phyloP scores from a whole-genome alignment of 2,797 vertebrate genomes.

The Microcaecilia unicolor region DNA sequence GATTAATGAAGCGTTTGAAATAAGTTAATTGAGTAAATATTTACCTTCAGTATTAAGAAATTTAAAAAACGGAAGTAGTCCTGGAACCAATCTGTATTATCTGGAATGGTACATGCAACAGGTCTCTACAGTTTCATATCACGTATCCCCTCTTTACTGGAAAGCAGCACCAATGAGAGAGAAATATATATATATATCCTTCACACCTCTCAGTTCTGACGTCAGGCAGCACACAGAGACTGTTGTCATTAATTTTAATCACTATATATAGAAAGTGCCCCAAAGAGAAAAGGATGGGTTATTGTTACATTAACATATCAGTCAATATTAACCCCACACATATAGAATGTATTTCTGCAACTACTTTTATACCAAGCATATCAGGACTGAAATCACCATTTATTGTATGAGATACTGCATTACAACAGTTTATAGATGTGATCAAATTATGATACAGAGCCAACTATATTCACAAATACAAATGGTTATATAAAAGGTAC shows the following conservation, averaged over 20 bases:
- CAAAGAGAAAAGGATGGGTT: conserved; percentile 22
- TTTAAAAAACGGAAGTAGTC: conserved; percentile 7
- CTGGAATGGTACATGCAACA: conserved; percentile 4
- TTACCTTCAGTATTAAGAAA: conserved; percentile 41
- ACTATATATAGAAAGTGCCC: conserved; percentile 20
- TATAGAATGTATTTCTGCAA: neutral
- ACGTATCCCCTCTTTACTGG: conserved; percentile 7
- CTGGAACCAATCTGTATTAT: conserved; percentile 6
- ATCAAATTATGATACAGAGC: too few species aligned
- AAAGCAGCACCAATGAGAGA: conserved; percentile 26
- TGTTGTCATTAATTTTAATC: conserved; percentile 27
- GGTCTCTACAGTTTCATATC: conserved; percentile 18
- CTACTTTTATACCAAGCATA: conserved; percentile 2
- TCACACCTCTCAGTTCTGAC: conserved; percentile 41
- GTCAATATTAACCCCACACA: conserved; percentile 22
- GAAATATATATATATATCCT: conserved; percentile 45
- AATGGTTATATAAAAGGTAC: too few species aligned
- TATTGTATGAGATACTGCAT: too few species aligned
- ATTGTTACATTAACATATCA: neutral
- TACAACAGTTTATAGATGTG: too few species aligned
- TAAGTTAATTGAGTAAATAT: conserved; percentile 3
- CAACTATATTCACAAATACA: too few species aligned
- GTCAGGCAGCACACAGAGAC: conserved; percentile 34
- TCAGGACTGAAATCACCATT: neutral
- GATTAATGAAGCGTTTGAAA: neutral